A percentile compares a stretch with the other conserved stretches of the same genome.
phyloP scores from a whole-genome alignment of 2,888 invertebrate genomes.

The Cephus rjabovi region DNA sequence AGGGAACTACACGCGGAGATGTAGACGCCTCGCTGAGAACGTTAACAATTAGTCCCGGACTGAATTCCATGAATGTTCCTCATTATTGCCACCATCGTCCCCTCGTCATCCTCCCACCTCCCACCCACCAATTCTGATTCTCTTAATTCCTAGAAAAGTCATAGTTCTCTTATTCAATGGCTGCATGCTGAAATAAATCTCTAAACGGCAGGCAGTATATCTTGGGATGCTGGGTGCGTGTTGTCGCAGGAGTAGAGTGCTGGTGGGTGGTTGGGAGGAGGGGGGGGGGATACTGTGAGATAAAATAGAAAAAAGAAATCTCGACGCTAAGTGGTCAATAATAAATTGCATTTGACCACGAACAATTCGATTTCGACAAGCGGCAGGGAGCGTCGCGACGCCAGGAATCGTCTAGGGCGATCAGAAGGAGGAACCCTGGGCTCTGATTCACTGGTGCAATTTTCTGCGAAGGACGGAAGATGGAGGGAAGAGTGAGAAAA shows the following conservation, averaged over 20 bases:
- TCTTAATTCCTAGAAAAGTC: not conserved
- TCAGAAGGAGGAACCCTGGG: slow-evolving; percentile 9
- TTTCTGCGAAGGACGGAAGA: slow-evolving; percentile 29
- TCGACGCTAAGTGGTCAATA: slow-evolving; percentile 29
- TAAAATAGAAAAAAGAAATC: not conserved
- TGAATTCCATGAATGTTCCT: not conserved
- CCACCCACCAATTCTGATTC: not conserved
- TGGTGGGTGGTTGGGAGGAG: no score
- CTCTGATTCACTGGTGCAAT: slow-evolving; percentile 36
- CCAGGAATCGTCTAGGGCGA: not conserved
- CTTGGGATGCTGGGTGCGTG: not conserved
- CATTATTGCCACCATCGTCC: not conserved
- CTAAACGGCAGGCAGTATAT: not conserved
- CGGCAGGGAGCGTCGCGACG: slow-evolving; percentile 9
- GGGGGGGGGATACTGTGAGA: not conserved
- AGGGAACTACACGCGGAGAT: not conserved
- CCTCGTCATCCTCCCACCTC: no score
- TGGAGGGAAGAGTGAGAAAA: not conserved
- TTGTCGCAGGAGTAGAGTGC: not conserved
- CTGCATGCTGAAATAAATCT: not conserved
- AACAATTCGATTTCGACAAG: slow-evolving; percentile 38
- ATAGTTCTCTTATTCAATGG: not conserved
- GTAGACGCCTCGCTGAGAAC: not conserved
- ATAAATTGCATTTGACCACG: slow-evolving; percentile 42
- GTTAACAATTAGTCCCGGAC: not conserved